A percentile compares a stretch with the other conserved stretches of the same genome.
These are phyloP conservation scores for Paracyprichromis sp. DNA, from an alignment of 2,113 vertebrate genomes.

Conservation along the genomic window DNA sequence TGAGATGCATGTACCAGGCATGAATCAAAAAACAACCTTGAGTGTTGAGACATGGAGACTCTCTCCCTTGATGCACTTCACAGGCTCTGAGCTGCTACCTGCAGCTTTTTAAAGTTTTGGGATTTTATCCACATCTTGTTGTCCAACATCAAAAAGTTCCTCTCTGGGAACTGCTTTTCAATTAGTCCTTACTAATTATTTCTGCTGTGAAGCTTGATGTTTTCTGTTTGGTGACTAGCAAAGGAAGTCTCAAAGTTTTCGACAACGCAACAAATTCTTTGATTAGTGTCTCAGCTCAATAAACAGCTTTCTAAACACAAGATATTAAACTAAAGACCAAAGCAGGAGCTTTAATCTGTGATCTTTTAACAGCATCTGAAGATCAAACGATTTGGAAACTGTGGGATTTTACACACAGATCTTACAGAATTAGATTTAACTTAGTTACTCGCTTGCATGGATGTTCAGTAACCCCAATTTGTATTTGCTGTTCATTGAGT, in stretches of 20 bases:
- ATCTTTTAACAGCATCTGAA: not conserved
- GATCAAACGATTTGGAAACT: not conserved
- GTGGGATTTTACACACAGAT: not conserved
- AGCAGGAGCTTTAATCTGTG: not conserved
- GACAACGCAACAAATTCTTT: not conserved
- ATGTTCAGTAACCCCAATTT: not conserved
- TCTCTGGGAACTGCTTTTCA: not conserved
- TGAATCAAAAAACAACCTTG: slow-evolving; percentile 25
- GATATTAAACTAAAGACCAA: not conserved
- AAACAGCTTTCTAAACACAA: not conserved
- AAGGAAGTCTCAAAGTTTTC: not conserved
- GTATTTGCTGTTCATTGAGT: not conserved
- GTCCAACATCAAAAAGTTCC: not conserved
- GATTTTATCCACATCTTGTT: not conserved
- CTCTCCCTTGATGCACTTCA: not conserved
- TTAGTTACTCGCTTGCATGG: not conserved
- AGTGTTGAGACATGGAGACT: not conserved
- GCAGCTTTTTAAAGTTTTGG: not conserved
- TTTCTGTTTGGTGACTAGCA: not conserved
- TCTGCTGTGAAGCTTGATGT: not conserved
- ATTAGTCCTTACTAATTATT: not conserved
- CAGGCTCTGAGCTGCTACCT: not conserved
- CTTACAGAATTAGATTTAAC: not conserved
- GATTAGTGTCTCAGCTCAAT: not conserved
- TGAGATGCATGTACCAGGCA: not conserved